Percentiles rank a stretch among this genome's conserved stretches.
phyloP scores from a whole-genome alignment of 2,888 invertebrate species.

The Melanophora roralis region DNA sequence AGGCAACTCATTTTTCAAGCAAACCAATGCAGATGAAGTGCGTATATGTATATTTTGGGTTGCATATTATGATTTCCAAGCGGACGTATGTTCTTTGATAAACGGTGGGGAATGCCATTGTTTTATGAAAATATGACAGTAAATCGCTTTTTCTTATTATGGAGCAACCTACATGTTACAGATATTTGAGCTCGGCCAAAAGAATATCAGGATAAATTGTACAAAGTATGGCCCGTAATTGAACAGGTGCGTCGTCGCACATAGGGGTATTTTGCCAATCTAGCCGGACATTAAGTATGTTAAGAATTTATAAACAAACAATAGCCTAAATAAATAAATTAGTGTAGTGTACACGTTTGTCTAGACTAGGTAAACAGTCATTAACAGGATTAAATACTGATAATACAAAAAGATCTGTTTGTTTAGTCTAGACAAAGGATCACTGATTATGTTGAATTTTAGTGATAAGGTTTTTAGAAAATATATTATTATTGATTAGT shows the following conservation, averaged over 20 bases:
- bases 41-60: conserved; percentile 15
- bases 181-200: conserved; percentile 3
- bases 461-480: too few species aligned
- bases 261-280: too few species aligned
- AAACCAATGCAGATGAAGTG: conserved; percentile 4
- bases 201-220: conserved; percentile 19
- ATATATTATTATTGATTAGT: too few species aligned
- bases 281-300: too few species aligned
- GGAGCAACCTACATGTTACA: conserved; percentile 20
- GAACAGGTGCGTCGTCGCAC: conserved; percentile 17
- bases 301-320: too few species aligned
- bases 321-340: too few species aligned
- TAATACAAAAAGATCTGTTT: too few species aligned
- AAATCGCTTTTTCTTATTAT: conserved; percentile 16
- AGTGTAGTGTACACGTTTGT: too few species aligned
- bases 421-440: too few species aligned
- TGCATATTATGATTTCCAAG: conserved; percentile 28
- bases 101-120: conserved; percentile 16
- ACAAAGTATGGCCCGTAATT: conserved; percentile 18
- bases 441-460: too few species aligned
- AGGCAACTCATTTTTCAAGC: conserved; percentile 1
- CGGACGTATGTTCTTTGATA: conserved; percentile 34
- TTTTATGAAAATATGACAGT: background rate
- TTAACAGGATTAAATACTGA: too few species aligned
- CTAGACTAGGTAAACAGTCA: too few species aligned